Evolutionary conservation across 1,140 invertebrate genomes (phyloP).

Genomic region (Andrena cerasifolii): DNA sequence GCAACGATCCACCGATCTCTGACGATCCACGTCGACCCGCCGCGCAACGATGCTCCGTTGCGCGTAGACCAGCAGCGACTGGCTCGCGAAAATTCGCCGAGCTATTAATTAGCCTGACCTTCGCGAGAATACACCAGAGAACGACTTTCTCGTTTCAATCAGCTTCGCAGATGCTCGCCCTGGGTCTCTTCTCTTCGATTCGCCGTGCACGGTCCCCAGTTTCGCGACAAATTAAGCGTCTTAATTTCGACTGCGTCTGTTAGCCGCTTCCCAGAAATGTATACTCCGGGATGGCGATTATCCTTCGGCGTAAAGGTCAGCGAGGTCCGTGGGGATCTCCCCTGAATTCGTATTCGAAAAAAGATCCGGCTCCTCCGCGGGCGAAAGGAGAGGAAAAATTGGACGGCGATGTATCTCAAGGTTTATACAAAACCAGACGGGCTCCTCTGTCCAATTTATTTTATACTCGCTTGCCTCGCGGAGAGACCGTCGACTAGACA

Average conservation of each 20-base stretch:
- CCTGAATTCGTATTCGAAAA: slow-evolving; percentile 3
- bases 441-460: slow-evolving; percentile 35
- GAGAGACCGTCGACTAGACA: slow-evolving; percentile 24
- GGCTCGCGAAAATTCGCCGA: slow-evolving; percentile 35
- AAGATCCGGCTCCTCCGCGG: not conserved
- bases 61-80: slow-evolving; percentile 20
- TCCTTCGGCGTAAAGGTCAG: slow-evolving; percentile 5
- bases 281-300: not conserved
- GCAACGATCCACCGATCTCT: slow-evolving; percentile 60
- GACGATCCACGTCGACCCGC: slow-evolving; percentile 45
- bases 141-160: not conserved
- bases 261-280: too few species aligned
- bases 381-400: not conserved
- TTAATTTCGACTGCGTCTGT: too few species aligned
- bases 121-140: slow-evolving; percentile 19
- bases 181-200: not conserved
- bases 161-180: too few species aligned
- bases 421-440: slow-evolving; percentile 8
- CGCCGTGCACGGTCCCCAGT: not conserved
- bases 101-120: slow-evolving; percentile 47
- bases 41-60: slow-evolving; percentile 36
- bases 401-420: slow-evolving; percentile 10
- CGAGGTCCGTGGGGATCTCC: slow-evolving; percentile 5
- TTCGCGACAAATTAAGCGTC: too few species aligned
- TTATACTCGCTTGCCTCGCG: slow-evolving; percentile 21